A percentile compares a stretch with the other conserved stretches of the same genome.
Conservation (phyloP, 2,797 vertebrate genomes). For the Streptopelia turtur region DNA sequence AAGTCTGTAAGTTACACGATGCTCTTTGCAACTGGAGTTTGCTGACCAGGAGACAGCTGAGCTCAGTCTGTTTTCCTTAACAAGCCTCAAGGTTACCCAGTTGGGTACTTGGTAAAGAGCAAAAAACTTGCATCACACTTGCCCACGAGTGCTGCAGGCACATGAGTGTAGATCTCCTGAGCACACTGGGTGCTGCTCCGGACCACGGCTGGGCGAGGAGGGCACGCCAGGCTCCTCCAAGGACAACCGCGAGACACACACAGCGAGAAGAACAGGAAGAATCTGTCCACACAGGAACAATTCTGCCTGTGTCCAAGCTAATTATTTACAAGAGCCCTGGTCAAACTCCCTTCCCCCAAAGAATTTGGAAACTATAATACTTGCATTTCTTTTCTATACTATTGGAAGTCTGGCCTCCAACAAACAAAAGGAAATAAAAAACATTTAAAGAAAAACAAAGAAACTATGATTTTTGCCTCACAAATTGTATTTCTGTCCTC, state of each 20-base stretch:
- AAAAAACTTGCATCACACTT: background rate
- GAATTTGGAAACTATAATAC: background rate
- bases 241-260: background rate
- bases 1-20: background rate
- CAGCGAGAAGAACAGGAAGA: background rate
- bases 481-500: background rate
- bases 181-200: background rate
- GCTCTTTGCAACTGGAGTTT: background rate
- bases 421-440: background rate
- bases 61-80: background rate
- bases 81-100: slow-evolving; percentile 22
- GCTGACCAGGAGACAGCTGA: background rate
- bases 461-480: background rate
- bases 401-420: background rate
- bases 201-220: background rate
- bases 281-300: background rate
- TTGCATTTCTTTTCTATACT: background rate
- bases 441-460: background rate
- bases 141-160: background rate
- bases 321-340: slow-evolving; percentile 1
- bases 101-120: background rate
- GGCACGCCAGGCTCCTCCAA: background rate
- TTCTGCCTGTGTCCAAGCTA: background rate
- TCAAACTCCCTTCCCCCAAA: background rate
- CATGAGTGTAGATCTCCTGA: background rate